A percentile compares a stretch with the other conserved stretches of the same genome.
Conservation (phyloP, 2,888 invertebrate genomes). For the Heteromurus nitidus region DNA sequence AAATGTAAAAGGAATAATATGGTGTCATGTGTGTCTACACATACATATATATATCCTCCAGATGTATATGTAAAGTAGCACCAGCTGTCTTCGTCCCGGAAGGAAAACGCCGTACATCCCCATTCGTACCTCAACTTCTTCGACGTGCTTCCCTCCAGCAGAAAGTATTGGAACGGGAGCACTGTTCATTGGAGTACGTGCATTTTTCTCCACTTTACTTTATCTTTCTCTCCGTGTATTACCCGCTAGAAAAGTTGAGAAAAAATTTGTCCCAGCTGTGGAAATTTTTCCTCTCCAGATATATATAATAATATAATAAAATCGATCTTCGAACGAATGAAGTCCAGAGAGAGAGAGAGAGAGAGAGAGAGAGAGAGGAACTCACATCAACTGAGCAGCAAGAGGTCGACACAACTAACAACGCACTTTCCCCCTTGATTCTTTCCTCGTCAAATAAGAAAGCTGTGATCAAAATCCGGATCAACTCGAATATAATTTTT, state of each 20-base stretch:
- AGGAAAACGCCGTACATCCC: conserved; percentile 12
- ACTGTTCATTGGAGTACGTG: no score
- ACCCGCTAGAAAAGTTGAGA: not conserved
- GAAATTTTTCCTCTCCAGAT: not conserved
- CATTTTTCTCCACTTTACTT: no score
- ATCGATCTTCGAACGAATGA: conserved; percentile 38
- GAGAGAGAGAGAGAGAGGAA: no score
- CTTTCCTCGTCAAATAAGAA: not conserved
- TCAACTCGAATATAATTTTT: conserved; percentile 2
- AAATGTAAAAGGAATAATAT: no score
- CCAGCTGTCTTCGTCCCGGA: conserved; percentile 29
- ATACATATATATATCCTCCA: no score
- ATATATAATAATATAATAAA: conserved; percentile 40
- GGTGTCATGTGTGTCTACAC: no score
- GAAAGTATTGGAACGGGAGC: not conserved
- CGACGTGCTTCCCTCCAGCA: not conserved
- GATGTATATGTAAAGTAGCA: conserved; percentile 34
- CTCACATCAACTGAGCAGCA: no score
- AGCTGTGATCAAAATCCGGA: not conserved
- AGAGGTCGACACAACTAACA: not conserved
- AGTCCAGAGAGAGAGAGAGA: not conserved
- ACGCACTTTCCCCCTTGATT: not conserved
- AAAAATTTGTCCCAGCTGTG: conserved; percentile 28
- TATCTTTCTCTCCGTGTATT: not conserved
- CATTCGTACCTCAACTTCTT: not conserved